Conservation (phyloP, 2,113 vertebrate genomes). For the Buteo buteo region DNA sequence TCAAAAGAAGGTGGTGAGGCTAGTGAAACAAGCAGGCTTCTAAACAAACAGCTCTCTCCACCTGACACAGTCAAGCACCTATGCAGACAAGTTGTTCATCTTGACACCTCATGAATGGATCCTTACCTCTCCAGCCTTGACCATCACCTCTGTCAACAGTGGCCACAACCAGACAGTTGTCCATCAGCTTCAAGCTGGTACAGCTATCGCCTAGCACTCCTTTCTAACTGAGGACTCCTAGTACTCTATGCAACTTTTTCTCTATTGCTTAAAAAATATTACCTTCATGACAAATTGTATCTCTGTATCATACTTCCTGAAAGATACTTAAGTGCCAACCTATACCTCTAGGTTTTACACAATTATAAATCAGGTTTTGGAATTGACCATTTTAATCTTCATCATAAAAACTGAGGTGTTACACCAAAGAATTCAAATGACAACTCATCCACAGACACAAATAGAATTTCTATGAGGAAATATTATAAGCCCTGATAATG, state of each 20-base stretch:
- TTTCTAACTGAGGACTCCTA: background rate
- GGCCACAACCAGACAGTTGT: background rate
- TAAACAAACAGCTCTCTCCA: background rate
- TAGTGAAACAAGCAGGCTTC: background rate
- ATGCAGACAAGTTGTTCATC: background rate
- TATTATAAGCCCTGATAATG: background rate
- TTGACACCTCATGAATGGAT: fast-evolving
- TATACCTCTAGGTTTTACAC: background rate
- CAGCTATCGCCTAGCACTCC: background rate
- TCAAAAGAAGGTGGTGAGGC: fast-evolving
- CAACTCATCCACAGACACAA: background rate
- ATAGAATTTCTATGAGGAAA: background rate
- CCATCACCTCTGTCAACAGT: background rate
- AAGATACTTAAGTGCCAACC: background rate
- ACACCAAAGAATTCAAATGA: background rate
- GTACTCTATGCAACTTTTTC: background rate
- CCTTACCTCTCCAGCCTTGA: background rate
- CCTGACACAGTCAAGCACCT: fast-evolving
- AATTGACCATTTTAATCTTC: background rate
- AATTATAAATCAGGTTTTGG: background rate
- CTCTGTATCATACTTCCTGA: background rate
- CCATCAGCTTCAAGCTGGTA: background rate
- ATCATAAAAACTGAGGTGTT: background rate
- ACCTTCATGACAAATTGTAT: background rate
- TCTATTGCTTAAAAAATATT: background rate